Conservation (phyloP, 2,113 vertebrate species). For the Corapipo altera region DNA sequence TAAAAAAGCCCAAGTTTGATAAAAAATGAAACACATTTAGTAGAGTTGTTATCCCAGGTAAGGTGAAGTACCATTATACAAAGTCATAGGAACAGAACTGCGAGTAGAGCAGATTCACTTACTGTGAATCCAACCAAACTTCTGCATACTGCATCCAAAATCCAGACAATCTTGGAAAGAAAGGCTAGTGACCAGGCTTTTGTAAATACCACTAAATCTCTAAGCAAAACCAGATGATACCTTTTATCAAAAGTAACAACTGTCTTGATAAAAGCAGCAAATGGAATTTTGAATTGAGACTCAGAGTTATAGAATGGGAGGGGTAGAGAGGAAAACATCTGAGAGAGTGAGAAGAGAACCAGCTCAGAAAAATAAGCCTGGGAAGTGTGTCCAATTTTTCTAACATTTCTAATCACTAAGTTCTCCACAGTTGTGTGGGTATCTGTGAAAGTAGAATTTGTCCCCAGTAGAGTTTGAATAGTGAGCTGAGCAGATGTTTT, state of each 20-base stretch:
- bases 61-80: constrained; percentile 10
- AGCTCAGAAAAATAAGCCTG: constrained; percentile 47
- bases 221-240: not conserved
- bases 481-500: constrained; percentile 19
- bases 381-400: constrained; percentile 51
- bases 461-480: not conserved
- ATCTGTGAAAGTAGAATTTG: constrained; percentile 14
- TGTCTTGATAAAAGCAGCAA: not conserved
- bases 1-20: constrained; percentile 63
- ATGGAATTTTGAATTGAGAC: constrained; percentile 3
- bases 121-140: not conserved
- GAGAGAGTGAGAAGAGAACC: not conserved
- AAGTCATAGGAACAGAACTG: not conserved
- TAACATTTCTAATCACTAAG: constrained; percentile 38
- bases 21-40: constrained; percentile 68
- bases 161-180: not conserved
- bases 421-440: not conserved
- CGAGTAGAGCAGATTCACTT: not conserved
- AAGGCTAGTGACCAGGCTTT: not conserved
- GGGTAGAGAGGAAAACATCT: not conserved
- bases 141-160: not conserved
- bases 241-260: not conserved
- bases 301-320: not conserved
- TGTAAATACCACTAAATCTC: not conserved
- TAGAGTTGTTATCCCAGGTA: constrained; percentile 53